A percentile compares a stretch with the other conserved stretches of the same genome.
Conservation (phyloP, 2,113 vertebrate species). For the Zosterops japonicus region DNA sequence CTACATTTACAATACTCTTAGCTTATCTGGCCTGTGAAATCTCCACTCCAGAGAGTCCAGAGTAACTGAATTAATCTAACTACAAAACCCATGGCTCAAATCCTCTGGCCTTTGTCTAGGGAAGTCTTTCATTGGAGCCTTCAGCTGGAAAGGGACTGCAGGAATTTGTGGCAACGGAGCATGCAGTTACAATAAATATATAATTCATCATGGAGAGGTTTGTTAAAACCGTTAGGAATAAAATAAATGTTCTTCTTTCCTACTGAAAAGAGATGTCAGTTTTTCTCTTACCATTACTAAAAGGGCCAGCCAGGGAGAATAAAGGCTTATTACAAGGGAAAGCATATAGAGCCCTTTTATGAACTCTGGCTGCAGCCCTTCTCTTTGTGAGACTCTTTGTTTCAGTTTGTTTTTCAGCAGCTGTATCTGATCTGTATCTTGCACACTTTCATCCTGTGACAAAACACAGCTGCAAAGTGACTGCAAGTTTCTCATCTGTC, state of each 20-base stretch:
- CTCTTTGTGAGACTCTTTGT: constrained; percentile 56
- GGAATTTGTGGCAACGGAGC: constrained; percentile 36
- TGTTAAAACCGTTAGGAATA: constrained; percentile 43
- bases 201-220: constrained; percentile 53
- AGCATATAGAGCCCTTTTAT: constrained; percentile 68
- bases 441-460: constrained; percentile 55
- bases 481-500: constrained; percentile 16
- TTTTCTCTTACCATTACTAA: constrained; percentile 16
- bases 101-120: constrained; percentile 39
- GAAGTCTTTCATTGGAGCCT: constrained; percentile 49
- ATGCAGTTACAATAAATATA: constrained; percentile 44
- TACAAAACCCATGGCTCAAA: constrained; percentile 20
- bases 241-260: constrained; percentile 55
- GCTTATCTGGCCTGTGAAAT: background rate
- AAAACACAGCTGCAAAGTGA: constrained; percentile 53
- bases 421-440: constrained; percentile 55
- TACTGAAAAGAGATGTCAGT: constrained; percentile 42
- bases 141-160: constrained; percentile 41
- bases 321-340: constrained; percentile 51
- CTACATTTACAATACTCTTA: background rate
- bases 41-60: constrained; percentile 12
- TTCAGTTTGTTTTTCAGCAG: constrained; percentile 64
- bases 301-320: constrained; percentile 46
- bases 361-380: constrained; percentile 58
- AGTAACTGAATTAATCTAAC: constrained; percentile 33